Conservation (phyloP, 2,113 vertebrate species). For the Rhodinocichla rosea region DNA sequence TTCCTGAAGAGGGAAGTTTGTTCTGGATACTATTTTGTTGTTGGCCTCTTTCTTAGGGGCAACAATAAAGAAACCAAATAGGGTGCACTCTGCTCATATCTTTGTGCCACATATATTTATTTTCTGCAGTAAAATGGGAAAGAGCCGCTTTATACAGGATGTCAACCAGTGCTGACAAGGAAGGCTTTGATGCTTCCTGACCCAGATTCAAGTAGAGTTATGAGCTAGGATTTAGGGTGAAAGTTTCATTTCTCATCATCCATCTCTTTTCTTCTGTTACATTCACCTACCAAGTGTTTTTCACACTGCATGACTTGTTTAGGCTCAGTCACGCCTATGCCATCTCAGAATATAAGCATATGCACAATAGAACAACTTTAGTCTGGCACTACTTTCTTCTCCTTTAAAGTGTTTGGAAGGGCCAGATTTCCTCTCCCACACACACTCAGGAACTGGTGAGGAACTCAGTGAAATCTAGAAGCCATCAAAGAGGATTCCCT, state of each 20-base stretch:
- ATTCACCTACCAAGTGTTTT: slow-evolving; percentile 24
- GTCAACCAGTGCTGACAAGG: background rate
- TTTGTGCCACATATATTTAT: background rate
- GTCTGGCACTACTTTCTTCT: slow-evolving; percentile 18
- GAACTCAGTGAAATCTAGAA: background rate
- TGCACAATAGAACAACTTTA: slow-evolving; percentile 28
- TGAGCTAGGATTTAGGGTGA: background rate
- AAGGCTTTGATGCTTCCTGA: background rate
- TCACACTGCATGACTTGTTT: slow-evolving; percentile 8
- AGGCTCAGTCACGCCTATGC: background rate
- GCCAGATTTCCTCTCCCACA: background rate
- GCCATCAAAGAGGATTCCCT: background rate
- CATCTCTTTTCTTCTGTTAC: background rate
- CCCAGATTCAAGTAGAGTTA: background rate
- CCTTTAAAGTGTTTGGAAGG: background rate
- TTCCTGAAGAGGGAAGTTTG: background rate
- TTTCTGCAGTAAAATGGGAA: background rate
- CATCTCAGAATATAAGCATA: background rate
- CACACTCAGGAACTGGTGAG: background rate
- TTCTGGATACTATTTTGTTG: background rate
- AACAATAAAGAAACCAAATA: background rate
- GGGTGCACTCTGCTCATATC: background rate
- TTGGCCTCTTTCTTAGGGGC: background rate
- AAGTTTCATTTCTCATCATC: background rate
- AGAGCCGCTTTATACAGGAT: background rate